Evolutionary conservation across 2,113 vertebrate species (phyloP), one percentile per base, ranked within the genome.

Genomic region (Neotragus moschatus): DNA sequence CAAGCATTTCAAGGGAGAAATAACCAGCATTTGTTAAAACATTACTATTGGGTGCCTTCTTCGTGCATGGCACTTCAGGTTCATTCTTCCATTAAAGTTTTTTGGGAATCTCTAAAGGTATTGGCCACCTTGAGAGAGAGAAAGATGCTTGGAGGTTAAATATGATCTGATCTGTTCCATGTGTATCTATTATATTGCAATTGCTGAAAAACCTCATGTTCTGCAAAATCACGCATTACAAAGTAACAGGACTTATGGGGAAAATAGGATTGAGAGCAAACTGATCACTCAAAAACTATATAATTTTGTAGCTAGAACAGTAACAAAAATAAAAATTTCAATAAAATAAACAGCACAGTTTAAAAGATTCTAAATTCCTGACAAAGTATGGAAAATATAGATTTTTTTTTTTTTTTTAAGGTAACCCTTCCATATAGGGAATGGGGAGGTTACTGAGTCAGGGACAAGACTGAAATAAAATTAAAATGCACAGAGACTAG

Each of bases 21-120:
- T 95, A 66, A 33, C 73, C 26, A 66, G 73, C 25, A 60, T 11
- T 89, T 97, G 79, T 70, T 96, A 96, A 87, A 95, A 95, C 4
- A 73, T 23, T 94, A 26, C 26, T 36, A 11, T 58, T 84, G 58
- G 23, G 49, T 87, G 30, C 30, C 28, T 91, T 88, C 63, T 70
- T 11, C 80, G 66, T 84, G 36, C 26, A 39, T 82, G 55, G 53
- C 43, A 66, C 66, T 89, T 88, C 4, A 33, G 23, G 25, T 63
- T 45, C 49, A 80, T 96, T 89, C 47, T 89, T 51, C 81, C 21
- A 21, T 79, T 90, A 75, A 92, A 91, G 84, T 80, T 94, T 96
- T 95, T 73, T 55, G 77, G 58, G 15, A 85, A n/a, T 84, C 55
- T 82, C 45, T 97, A 36, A 85, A 88, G 36, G 13, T 95, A 53